Evolutionary conservation across 2,113 vertebrate genomes (phyloP), one percentile per base, ranked within the genome.

Genomic region (Lonchura striata): DNA sequence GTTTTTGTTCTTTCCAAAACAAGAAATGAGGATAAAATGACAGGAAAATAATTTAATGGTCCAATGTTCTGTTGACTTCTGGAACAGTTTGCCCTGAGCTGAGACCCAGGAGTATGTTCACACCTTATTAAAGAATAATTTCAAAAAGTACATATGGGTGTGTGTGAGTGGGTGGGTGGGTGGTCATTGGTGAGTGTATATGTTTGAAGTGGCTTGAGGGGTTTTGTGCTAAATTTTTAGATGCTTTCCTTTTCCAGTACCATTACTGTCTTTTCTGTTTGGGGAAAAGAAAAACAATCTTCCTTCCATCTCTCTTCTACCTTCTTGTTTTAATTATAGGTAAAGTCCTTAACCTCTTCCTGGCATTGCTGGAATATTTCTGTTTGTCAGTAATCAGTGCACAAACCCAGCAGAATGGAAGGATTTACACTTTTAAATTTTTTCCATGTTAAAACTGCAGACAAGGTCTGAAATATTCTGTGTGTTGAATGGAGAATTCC

Each of bases 211-310:
- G 53, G 7, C 19, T 65, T 64, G 35, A 21, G 4, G 0, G 0
- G 11, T 35, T 53, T 53, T 68, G 15, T 20, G 9, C 23, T n/a
- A 44, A 47, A 15, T 60, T 72, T 94, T 74, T 83, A 85, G 19
- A 47, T 42, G 17, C 3, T 72, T 77, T 88, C 56, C 68, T 93
- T 93, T 77, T 75, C 28, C 25, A 72, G 35, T 56, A 87, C 42
- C 22, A n/a, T 85, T 90, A 79, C 71, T 92, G 39, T 85, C 46
- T 95, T 96, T 82, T 93, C 57, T 87, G n/a, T 94, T 94, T 90
- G 53, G n/a, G 33, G 52, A 96, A 94, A 46, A 94, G 69, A 91
- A 94, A 86, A 74, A 66, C 65, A 94, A 39, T 91, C 57, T 96
- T 74, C 59, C n/a, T 95, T 81, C 30, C 59, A 87, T 46, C 60